Evolutionary conservation across 2,888 invertebrate species (phyloP), one percentile per base, ranked within the genome.

Genomic region (Biston stratarius): DNA sequence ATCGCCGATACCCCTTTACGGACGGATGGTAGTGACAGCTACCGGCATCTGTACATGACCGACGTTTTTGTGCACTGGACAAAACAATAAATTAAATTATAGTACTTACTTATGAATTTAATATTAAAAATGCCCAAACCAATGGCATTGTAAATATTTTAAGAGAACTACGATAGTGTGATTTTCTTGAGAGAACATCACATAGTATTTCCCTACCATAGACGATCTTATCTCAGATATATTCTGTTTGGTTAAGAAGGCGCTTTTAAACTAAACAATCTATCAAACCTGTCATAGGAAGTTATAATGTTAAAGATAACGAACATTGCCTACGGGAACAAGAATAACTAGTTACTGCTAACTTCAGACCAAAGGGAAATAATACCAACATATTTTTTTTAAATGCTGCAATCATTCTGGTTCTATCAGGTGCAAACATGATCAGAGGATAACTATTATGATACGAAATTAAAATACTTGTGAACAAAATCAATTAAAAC

Each of bases 201-300:
- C 74, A 76, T 72, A 69, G 74, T 63, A 34, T 81, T 78, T 84
- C 79, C 77, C 77, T 79, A 81, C 84, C 83, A 86, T 86, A 85
- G 82, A 79, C 83, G 80, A 82, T 82, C 89, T 91, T 91, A 92
- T 91, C 91, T 79, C 73, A 77, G 78, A 80, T 83, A 82, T 90
- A 90, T 91, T 91, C 91, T 91, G 91, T 92, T 90, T 89, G 86
- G 81, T 77, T 83, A 80, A 76, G 77, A 69, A 79, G 74, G 82
- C 83, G 84, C 85, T 86, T 88, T 83, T 82, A 84, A 87, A 83
- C 84, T 78, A 84, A 80, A 83, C 88, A 87, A 92, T 91, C 91
- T 90, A 90, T 92, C 92, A 90, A 76, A 83, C 73, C 89, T 91
- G 91, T 90, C 91, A 88, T 79, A 74, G 84, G 81, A 9, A 85